Conservation (phyloP, 1,140 invertebrate species). For the Orius insidiosus region DNA sequence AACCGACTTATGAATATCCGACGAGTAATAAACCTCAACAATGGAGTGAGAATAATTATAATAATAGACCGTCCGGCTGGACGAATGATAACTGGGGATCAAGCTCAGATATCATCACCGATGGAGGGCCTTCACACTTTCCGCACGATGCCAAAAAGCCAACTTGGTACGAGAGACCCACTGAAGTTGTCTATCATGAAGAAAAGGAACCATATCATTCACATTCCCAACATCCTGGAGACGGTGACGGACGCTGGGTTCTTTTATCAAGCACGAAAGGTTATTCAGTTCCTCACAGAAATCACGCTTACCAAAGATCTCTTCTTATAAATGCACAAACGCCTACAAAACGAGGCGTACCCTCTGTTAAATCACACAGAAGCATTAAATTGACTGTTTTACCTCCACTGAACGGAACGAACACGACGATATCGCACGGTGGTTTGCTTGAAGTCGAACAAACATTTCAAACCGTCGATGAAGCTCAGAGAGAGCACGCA, state of each 20-base stretch:
- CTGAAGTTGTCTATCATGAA: conserved; percentile 17
- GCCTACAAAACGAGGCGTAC: too few species aligned
- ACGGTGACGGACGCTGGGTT: conserved; percentile 55
- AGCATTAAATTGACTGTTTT: conserved; percentile 46
- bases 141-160: conserved; percentile 26
- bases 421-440: conserved; percentile 50
- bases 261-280: conserved; percentile 57
- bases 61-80: conserved; percentile 8
- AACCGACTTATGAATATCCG: conserved; percentile 22
- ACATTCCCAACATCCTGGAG: conserved; percentile 35
- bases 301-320: conserved; percentile 15
- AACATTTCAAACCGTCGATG: conserved; percentile 47
- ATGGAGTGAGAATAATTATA: conserved; percentile 3
- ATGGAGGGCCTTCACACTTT: conserved; percentile 44
- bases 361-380: conserved; percentile 15
- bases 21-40: conserved; percentile 1
- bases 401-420: conserved; percentile 42
- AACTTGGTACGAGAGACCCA: conserved; percentile 15
- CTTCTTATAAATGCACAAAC: not conserved
- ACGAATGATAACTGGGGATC: conserved; percentile 22
- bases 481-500: conserved; percentile 32
- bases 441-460: conserved; percentile 54
- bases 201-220: conserved; percentile 19
- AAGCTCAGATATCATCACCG: conserved; percentile 40
- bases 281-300: conserved; percentile 31